A percentile compares a stretch with the other conserved stretches of the same genome.
Evolutionary conservation across 1,140 invertebrate species (phyloP).

Genomic region (Drosophila quadrilineata): DNA sequence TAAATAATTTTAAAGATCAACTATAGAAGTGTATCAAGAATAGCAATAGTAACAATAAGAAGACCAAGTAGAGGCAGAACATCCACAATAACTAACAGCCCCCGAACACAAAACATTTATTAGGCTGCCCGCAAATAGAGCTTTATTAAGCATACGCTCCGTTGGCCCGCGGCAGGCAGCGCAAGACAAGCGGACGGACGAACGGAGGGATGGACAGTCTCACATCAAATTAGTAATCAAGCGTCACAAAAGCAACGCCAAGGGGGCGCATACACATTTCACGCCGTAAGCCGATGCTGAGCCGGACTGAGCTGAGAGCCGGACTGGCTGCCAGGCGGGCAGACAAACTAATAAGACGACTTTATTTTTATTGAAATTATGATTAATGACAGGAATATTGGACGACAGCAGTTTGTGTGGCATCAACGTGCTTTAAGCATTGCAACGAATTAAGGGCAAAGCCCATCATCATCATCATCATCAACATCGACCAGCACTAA

Average conservation of each 20-base stretch:
- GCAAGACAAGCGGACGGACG: too few species aligned
- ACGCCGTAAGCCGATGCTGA: slow-evolving; percentile 24
- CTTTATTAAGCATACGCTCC: slow-evolving; percentile 63
- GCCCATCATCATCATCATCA: slow-evolving; percentile 20
- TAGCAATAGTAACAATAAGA: slow-evolving; percentile 5
- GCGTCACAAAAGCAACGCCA: slow-evolving; percentile 39
- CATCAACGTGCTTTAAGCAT: slow-evolving; percentile 36
- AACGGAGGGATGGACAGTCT: slow-evolving; percentile 1
- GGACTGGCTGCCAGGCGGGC: slow-evolving; percentile 3
- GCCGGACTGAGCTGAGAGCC: slow-evolving; percentile 8
- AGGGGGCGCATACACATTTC: slow-evolving; percentile 4
- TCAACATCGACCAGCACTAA: background rate
- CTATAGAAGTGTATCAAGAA: slow-evolving; percentile 29
- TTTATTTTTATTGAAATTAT: slow-evolving; percentile 79
- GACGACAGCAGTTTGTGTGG: slow-evolving; percentile 24
- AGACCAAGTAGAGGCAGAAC: too few species aligned
- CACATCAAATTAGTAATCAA: slow-evolving; percentile 72
- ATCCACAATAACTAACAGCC: slow-evolving; percentile 39
- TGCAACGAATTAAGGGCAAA: slow-evolving; percentile 44
- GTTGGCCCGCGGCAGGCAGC: slow-evolving; percentile 18
- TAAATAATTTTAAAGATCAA: slow-evolving; percentile 13
- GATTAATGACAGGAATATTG: slow-evolving; percentile 65
- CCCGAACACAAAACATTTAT: slow-evolving; percentile 38
- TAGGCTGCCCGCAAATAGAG: slow-evolving; percentile 47
- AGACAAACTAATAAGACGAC: slow-evolving; percentile 63